Percentiles rank a stretch among this genome's conserved stretches.
phyloP scores from a whole-genome alignment of 1,140 invertebrate species.

The Euura lappo region DNA sequence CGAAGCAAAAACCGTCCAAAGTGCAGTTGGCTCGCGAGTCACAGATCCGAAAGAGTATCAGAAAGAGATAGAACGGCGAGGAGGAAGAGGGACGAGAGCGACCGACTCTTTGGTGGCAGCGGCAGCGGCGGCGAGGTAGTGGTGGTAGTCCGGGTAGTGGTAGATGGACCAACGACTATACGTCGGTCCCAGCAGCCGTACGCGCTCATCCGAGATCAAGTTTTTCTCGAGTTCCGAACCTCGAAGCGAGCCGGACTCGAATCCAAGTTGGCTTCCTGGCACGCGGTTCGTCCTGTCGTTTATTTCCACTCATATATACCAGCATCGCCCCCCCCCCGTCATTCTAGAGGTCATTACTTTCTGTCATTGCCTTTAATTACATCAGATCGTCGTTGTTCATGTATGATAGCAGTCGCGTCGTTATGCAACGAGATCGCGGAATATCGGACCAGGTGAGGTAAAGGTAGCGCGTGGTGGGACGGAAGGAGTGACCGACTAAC shows the following conservation, averaged over 20 bases:
- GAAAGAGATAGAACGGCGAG: slow-evolving; percentile 21
- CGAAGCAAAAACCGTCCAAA: slow-evolving; percentile 38
- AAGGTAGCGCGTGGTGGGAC: neutral
- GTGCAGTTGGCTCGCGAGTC: slow-evolving; percentile 38
- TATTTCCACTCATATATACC: slow-evolving; percentile 28
- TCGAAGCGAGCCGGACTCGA: slow-evolving; percentile 44
- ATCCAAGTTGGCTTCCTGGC: slow-evolving; percentile 56
- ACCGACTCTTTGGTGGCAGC: slow-evolving; percentile 33
- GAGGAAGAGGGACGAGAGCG: slow-evolving; percentile 24
- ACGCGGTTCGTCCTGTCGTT: slow-evolving; percentile 50
- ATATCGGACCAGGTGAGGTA: slow-evolving; percentile 17
- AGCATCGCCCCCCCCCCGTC: slow-evolving; percentile 8
- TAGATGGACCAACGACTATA: slow-evolving; percentile 37
- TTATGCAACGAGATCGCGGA: slow-evolving; percentile 35
- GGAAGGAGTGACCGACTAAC: neutral
- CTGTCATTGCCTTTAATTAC: slow-evolving; percentile 40
- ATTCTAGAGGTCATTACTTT: slow-evolving; percentile 32
- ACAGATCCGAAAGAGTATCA: slow-evolving; percentile 35
- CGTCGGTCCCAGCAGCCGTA: slow-evolving; percentile 34
- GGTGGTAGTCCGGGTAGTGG: slow-evolving; percentile 22
- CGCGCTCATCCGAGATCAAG: slow-evolving; percentile 48
- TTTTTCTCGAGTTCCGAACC: slow-evolving; percentile 53
- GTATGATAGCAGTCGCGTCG: slow-evolving; percentile 19
- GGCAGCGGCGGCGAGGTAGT: slow-evolving; percentile 2
- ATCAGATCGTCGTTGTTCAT: slow-evolving; percentile 13